These are phyloP conservation scores for Gobiocypris rarus DNA, from an alignment of 2,113 vertebrate species.

Conservation along the genomic window DNA sequence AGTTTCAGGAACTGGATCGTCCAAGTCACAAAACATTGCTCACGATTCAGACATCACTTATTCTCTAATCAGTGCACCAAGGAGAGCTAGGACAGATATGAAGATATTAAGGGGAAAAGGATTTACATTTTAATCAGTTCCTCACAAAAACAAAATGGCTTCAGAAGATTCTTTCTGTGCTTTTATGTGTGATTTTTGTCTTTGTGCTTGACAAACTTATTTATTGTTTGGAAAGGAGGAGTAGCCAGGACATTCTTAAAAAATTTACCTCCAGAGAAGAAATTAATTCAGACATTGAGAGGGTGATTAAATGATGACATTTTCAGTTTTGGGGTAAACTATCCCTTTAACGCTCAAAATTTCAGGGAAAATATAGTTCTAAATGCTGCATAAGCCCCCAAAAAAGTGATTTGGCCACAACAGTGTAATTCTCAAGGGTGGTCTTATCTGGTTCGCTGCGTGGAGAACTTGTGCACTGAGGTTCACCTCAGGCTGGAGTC, in stretches of 20 bases:
- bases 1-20: background rate
- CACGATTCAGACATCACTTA: background rate
- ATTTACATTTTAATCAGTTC: background rate
- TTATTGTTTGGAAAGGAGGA: background rate
- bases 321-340: background rate
- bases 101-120: background rate
- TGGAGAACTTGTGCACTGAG: slow-evolving; percentile 7
- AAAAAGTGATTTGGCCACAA: slow-evolving; percentile 4
- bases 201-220: background rate
- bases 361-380: background rate
- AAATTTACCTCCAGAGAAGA: background rate
- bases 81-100: background rate
- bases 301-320: background rate
- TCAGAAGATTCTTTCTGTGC: no score
- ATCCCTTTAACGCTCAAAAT: background rate
- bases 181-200: background rate
- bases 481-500: slow-evolving; percentile 37
- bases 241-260: background rate
- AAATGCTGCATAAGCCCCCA: background rate
- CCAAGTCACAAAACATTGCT: background rate
- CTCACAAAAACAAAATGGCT: background rate
- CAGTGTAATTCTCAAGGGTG: slow-evolving; percentile 28
- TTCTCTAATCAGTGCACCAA: background rate
- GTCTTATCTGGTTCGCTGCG: slow-evolving; percentile 23
- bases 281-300: background rate